These are phyloP conservation scores for Hypolimnas misippus DNA, from an alignment of 2,888 invertebrate species.

Conservation along the genomic window DNA sequence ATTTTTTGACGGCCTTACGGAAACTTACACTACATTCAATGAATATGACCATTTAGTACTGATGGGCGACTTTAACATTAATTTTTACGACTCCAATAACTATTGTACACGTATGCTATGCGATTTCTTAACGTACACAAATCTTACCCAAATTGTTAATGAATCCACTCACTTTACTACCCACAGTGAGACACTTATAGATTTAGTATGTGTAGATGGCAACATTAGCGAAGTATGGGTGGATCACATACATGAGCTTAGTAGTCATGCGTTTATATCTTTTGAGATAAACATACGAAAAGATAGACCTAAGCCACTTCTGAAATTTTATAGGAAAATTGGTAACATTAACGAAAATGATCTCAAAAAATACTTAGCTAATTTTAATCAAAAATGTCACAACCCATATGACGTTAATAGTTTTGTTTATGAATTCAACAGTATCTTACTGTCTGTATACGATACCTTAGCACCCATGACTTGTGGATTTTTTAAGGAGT, in stretches of 20 bases:
- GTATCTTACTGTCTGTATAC: background rate
- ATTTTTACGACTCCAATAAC: background rate
- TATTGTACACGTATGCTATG: background rate
- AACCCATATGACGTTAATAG: background rate
- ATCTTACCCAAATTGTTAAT: slow-evolving; percentile 3
- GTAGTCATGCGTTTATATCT: slow-evolving; percentile 1
- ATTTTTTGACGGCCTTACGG: background rate
- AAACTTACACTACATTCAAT: background rate
- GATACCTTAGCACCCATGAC: slow-evolving; percentile 1
- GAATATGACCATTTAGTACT: background rate
- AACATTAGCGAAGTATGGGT: slow-evolving; percentile 7
- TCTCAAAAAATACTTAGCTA: background rate
- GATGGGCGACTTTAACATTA: background rate
- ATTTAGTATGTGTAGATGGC: slow-evolving; percentile 8
- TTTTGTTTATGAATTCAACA: background rate
- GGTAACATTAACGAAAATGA: background rate
- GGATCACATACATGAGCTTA: slow-evolving; percentile 6
- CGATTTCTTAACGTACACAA: background rate
- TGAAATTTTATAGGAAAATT: background rate
- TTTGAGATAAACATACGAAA: background rate
- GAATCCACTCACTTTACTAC: slow-evolving; percentile 12
- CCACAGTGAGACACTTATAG: slow-evolving; percentile 13
- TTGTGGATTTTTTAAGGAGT: slow-evolving; percentile 2
- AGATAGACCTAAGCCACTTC: background rate
- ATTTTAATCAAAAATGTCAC: background rate